phyloP scores from a whole-genome alignment of 1,140 invertebrate genomes.

The Drosophila nannoptera region DNA sequence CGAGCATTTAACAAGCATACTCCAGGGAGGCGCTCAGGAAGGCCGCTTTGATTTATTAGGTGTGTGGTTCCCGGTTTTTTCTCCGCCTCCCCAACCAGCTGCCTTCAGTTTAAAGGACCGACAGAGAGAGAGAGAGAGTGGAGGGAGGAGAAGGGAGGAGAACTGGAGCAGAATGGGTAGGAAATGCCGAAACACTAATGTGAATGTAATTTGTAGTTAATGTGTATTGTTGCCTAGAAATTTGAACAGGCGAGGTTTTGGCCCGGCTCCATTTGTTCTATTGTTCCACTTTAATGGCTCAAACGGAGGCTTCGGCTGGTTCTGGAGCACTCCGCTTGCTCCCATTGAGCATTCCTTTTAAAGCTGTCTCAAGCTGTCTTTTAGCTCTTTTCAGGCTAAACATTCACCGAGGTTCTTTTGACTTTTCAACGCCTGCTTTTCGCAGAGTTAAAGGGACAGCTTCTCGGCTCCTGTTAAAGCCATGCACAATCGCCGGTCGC shows the following conservation, averaged over 20 bases:
- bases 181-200: slow-evolving; percentile 73
- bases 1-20: slow-evolving; percentile 76
- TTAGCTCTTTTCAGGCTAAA: too few species aligned
- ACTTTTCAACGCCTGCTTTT: too few species aligned
- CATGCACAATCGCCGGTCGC: too few species aligned
- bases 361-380: too few species aligned
- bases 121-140: slow-evolving; percentile 1
- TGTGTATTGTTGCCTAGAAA: slow-evolving; percentile 57
- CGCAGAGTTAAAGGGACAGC: too few species aligned
- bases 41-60: slow-evolving; percentile 75
- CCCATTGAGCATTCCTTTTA: too few species aligned
- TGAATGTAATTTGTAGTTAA: slow-evolving; percentile 77
- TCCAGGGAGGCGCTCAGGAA: slow-evolving; percentile 60
- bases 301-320: slow-evolving; percentile 44
- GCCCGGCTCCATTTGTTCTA: slow-evolving; percentile 9
- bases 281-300: slow-evolving; percentile 58
- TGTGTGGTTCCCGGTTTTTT: slow-evolving; percentile 53
- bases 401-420: too few species aligned
- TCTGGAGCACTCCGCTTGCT: not conserved
- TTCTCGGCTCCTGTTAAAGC: too few species aligned
- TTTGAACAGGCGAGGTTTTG: not conserved
- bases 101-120: slow-evolving; percentile 2
- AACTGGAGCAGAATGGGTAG: slow-evolving; percentile 16
- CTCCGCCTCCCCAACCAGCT: not conserved
- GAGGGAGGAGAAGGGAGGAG: not conserved